phyloP scores from a whole-genome alignment of 2,797 vertebrate genomes.

The Menidia menidia region DNA sequence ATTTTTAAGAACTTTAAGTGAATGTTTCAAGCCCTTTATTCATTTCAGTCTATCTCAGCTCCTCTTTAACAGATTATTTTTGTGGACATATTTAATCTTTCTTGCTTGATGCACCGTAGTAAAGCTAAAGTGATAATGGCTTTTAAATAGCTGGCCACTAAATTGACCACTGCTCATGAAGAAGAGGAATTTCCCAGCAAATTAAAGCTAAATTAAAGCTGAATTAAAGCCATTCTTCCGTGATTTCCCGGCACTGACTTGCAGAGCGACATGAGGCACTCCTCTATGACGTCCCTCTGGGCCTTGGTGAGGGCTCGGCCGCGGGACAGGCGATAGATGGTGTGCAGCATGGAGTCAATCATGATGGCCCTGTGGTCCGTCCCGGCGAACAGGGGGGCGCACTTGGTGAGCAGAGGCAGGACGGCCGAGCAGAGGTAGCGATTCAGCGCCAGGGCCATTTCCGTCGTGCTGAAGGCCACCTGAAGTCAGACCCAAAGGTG shows the following conservation, averaged over 20 bases:
- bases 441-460: constrained; percentile 96
- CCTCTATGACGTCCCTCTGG: constrained; percentile 94
- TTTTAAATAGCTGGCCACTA: too few relatives aligned
- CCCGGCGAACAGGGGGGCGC: constrained; percentile 92
- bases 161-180: too few relatives aligned
- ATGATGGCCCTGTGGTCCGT: constrained; percentile 96
- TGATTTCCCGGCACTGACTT: constrained; percentile 79
- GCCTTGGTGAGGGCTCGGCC: constrained; percentile 95
- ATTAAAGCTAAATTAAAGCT: too few relatives aligned
- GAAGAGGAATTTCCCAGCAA: too few relatives aligned
- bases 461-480: constrained; percentile 94
- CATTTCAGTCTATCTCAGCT: too few relatives aligned
- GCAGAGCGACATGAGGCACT: constrained; percentile 95
- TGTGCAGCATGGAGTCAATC: constrained; percentile 98
- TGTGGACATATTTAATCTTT: too few relatives aligned
- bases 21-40: too few relatives aligned
- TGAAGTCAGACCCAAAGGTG: constrained; percentile 39
- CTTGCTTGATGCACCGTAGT: too few relatives aligned
- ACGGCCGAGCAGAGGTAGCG: constrained; percentile 93
- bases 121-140: too few relatives aligned
- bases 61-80: too few relatives aligned
- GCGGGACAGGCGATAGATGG: constrained; percentile 94
- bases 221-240: too few relatives aligned
- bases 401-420: constrained; percentile 94
- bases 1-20: too few relatives aligned